A percentile compares a stretch with the other conserved stretches of the same genome.
phyloP scores from a whole-genome alignment of 2,888 invertebrate species.

The Caenorhabditis sp. region DNA sequence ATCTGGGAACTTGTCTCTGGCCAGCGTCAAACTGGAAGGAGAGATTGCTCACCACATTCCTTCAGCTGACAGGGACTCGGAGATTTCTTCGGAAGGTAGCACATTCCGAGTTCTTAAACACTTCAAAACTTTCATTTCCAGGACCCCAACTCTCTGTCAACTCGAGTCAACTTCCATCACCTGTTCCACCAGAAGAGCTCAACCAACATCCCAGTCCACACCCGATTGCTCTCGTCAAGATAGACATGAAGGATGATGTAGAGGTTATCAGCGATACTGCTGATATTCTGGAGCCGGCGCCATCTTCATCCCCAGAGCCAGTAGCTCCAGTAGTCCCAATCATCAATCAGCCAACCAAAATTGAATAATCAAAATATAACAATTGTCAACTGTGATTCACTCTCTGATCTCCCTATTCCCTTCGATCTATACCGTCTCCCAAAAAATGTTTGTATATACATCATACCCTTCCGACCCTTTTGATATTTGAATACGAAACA shows the following conservation, averaged over 20 bases:
- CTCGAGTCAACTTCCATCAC: conserved; percentile 22
- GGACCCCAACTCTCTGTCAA: conserved; percentile 22
- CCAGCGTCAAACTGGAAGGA: background rate
- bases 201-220: background rate
- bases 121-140: background rate
- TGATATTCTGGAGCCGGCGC: conserved; percentile 38
- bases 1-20: background rate
- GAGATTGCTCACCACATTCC: background rate
- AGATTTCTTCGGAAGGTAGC: conserved; percentile 18
- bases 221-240: background rate
- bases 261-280: conserved; percentile 63
- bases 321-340: background rate
- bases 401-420: background rate
- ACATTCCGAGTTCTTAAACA: background rate
- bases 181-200: background rate
- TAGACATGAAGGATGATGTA: background rate
- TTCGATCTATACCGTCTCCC: background rate
- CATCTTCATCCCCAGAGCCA: background rate
- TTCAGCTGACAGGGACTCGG: background rate
- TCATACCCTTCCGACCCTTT: background rate
- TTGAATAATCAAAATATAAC: conserved; percentile 19
- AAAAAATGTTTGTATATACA: background rate
- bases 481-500: too few relatives aligned
- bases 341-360: conserved; percentile 44
- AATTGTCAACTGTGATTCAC: background rate